These are phyloP conservation scores for Pogonus chalceus DNA, from an alignment of 1,140 invertebrate species.

Conservation along the genomic window DNA sequence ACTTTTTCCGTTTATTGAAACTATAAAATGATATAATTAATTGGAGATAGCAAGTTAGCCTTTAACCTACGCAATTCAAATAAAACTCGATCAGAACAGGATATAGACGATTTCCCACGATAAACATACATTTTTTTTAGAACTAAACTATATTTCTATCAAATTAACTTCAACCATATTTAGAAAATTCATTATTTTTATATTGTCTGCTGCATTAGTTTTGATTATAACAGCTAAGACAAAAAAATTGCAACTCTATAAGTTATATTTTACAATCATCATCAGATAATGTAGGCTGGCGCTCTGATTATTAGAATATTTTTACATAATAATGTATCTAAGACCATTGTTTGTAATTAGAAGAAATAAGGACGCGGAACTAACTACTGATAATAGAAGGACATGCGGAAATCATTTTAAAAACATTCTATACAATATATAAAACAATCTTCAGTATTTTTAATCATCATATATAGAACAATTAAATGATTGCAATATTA, in stretches of 20 bases:
- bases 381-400: background rate
- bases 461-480: too few species aligned
- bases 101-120: background rate
- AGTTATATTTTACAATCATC: background rate
- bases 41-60: background rate
- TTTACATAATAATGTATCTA: background rate
- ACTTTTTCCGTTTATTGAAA: too few species aligned
- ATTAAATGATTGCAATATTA: too few species aligned
- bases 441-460: too few species aligned
- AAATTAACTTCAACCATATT: background rate
- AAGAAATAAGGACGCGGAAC: constrained; percentile 3
- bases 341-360: background rate
- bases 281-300: background rate
- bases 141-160: background rate
- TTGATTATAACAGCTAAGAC: background rate
- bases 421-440: too few species aligned
- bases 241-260: background rate
- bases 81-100: background rate
- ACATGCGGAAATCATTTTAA: background rate
- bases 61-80: background rate
- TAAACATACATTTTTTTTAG: background rate
- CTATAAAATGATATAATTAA: constrained; percentile 3
- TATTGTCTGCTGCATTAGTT: background rate
- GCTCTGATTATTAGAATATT: background rate
- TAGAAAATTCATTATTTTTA: background rate